These are phyloP conservation scores for Platysteira castanea DNA, from an alignment of 2,113 vertebrate species.

Conservation along the genomic window DNA sequence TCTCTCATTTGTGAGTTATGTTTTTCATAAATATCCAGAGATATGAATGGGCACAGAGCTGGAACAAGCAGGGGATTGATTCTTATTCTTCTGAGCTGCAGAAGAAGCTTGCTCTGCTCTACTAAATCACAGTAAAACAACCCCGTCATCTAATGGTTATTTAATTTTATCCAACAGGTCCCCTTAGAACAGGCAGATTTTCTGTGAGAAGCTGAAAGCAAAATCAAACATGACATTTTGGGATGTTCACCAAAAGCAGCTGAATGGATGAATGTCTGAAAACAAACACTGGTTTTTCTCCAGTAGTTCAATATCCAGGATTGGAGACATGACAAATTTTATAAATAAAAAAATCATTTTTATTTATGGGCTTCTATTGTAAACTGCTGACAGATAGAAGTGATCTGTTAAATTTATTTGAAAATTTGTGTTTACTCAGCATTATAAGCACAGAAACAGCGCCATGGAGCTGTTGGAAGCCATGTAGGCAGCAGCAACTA, in stretches of 20 bases:
- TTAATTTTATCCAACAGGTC: conserved; percentile 5
- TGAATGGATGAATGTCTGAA: background rate
- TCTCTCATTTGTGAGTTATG: background rate
- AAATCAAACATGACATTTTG: background rate
- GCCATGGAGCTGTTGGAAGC: background rate
- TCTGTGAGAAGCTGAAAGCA: background rate
- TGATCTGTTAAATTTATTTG: background rate
- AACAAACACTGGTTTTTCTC: background rate
- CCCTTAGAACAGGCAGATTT: background rate
- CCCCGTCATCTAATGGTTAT: background rate
- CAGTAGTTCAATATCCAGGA: background rate
- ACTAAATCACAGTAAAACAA: background rate
- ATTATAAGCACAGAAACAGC: background rate
- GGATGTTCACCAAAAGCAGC: background rate
- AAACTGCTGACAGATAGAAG: background rate
- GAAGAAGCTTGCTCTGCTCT: background rate
- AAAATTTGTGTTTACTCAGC: background rate
- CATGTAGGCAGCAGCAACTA: background rate
- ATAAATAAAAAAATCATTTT: background rate
- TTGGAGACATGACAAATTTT: background rate
- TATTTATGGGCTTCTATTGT: background rate
- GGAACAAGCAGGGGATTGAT: background rate
- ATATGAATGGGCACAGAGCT: background rate
- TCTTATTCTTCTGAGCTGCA: background rate
- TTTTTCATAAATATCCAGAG: background rate